Base-by-base conservation (phyloP, 1,140 invertebrate genomes). In the Cherax destructor region DNA sequence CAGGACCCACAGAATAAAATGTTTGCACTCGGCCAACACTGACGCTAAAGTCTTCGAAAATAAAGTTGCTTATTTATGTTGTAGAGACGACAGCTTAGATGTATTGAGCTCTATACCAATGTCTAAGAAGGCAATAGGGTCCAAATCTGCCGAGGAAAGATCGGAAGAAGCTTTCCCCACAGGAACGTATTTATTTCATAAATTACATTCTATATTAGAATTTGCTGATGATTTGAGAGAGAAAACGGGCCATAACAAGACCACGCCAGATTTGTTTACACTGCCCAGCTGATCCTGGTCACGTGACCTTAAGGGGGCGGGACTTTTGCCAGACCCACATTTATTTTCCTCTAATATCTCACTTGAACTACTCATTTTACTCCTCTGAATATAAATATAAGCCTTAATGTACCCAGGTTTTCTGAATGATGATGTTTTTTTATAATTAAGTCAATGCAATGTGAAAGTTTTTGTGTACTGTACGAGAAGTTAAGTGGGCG, bases 211-310 rank as follows among this genome's bases (percentile, higher is more conserved):
- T 65, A n/a, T 65, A 21, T 16, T 18, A 65, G 11, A 74, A 21
- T 74, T 74, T 74, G 4, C 24, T 30, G 69, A 9, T 74, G 21
- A 74, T 21, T 30, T 13, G 56, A n/a, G 61, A 89, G 16, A 83
- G 87, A 86, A 85, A 91, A 85, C 88, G 88, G 76, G 76, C 21
- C 88, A 91, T 52, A 91, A 91, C 88, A 91, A 74, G 74, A 85
- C 88, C 88, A 91, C 77, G 88, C 88, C 88, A 91, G 88, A 69
- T 91, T 91, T 91, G 88, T 91, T 91, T 91, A 91, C 88, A 84
- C 83, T 85, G 52, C 76, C 81, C 88, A 91, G 88, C 88, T 91
- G 88, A 91, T 91, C 88, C n/a, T 56, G 65, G 88, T 91, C 88
- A 91, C 88, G 88, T 91, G 88, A 91, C 88, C 7, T 21, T 18